Percentiles rank a stretch among this genome's conserved stretches.
Evolutionary conservation across 37 sponge, comb jelly and placozoan genomes (phyloP).

Genomic region (Aplysina aerophoba): DNA sequence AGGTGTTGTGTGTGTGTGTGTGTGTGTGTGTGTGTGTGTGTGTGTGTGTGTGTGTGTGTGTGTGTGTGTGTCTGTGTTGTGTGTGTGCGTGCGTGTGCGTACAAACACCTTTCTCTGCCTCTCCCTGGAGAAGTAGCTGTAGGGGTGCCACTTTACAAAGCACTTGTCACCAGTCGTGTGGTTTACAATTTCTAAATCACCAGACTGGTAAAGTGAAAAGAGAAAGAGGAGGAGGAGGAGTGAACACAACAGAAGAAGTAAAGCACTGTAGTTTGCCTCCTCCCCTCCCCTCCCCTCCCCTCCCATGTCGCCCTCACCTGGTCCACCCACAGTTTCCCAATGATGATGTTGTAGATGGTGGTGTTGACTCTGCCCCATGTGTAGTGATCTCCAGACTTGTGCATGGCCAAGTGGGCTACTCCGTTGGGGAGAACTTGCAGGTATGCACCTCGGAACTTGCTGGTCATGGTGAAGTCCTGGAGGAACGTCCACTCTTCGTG

Average conservation of each 20-base stretch:
- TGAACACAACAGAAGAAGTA: not conserved
- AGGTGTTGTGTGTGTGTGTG: no score
- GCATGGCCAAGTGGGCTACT: constrained; percentile 78
- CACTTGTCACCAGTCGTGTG: constrained; percentile 88
- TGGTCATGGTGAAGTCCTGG: constrained; percentile 96
- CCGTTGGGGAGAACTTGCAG: constrained; percentile 85
- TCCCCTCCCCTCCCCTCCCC: not conserved
- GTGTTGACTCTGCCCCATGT: constrained; percentile 82
- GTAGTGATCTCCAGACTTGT: constrained; percentile 89
- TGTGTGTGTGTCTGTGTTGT: no score
- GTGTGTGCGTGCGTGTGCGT: no score
- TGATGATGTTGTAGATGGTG: constrained; percentile 97
- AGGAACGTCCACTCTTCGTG: constrained; percentile 91
- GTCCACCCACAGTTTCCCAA: constrained; percentile 96
- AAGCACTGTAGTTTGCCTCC: not conserved
- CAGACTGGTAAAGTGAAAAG: constrained; percentile 54
- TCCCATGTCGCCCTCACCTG: constrained; percentile 57
- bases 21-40: not conserved
- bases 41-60: not conserved
- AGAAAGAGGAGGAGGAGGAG: not conserved
- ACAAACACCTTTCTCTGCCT: constrained; percentile 71
- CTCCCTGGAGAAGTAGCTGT: constrained; percentile 93
- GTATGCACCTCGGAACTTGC: constrained; percentile 98
- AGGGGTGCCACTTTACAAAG: constrained; percentile 82
- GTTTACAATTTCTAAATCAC: constrained; percentile 88